Percentiles rank a stretch among this genome's conserved stretches.
These are phyloP conservation scores for Lomographa bimaculata DNA, from an alignment of 2,888 invertebrate genomes.

Conservation along the genomic window DNA sequence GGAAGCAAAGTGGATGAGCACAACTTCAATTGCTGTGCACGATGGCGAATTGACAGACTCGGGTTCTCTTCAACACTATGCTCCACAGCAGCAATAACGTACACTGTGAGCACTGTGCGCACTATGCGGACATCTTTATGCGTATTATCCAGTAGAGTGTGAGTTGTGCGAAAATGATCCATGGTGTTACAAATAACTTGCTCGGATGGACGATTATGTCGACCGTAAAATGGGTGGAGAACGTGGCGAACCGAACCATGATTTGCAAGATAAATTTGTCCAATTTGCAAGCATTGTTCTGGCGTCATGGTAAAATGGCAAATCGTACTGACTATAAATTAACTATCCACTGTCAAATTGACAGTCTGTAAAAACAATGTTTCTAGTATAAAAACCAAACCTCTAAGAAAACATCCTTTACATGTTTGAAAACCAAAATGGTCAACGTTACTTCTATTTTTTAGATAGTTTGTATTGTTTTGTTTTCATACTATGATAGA, in stretches of 20 bases:
- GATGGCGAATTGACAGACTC: constrained; percentile 35
- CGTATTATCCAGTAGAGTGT: constrained; percentile 24
- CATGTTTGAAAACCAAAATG: too few species aligned
- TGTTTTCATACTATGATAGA: too few species aligned
- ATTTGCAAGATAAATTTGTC: constrained; percentile 38
- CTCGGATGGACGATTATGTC: constrained; percentile 34
- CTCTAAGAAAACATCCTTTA: too few species aligned
- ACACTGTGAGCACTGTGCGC: constrained; percentile 12
- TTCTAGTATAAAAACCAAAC: too few species aligned
- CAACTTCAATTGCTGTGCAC: constrained; percentile 37
- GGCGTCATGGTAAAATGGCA: constrained; percentile 22
- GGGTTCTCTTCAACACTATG: constrained; percentile 33
- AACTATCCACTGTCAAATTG: too few species aligned
- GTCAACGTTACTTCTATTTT: too few species aligned
- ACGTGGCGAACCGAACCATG: constrained; percentile 34
- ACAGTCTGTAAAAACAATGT: too few species aligned
- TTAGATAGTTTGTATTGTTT: too few species aligned
- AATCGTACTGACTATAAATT: constrained; percentile 3
- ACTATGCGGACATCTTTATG: constrained; percentile 21
- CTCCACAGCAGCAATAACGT: constrained; percentile 27
- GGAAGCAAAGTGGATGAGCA: constrained; percentile 32
- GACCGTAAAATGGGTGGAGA: constrained; percentile 39
- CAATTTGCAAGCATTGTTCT: constrained; percentile 29
- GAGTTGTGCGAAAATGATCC: constrained; percentile 37
- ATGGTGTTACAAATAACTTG: constrained; percentile 37